Evolutionary conservation across 2,797 vertebrate genomes (phyloP), one percentile per base, ranked within the genome.

Genomic region (Chanos chanos): DNA sequence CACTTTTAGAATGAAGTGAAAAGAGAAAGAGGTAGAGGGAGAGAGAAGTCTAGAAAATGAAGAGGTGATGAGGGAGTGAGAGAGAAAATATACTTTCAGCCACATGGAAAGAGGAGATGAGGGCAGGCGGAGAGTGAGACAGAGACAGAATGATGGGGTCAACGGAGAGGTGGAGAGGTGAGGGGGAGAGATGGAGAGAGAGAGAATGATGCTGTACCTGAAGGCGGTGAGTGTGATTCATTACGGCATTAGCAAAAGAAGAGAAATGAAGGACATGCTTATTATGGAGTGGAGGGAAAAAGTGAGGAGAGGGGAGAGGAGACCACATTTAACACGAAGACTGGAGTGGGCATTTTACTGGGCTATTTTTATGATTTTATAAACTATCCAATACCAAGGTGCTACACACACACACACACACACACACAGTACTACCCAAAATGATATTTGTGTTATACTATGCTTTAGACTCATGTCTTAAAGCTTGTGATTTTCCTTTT

Each of bases 201-300:
- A 19, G 7, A 44, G 22, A 41, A 37, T 18, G 7, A 16, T n/a
- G 13, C 5, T 22, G 44, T 33, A 48, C 65, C 67, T 67, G 19
- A 34, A 49, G 55, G 58, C 52, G 28, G 71, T 77, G n/a, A n/a
- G 75, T 77, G 72, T 61, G 63, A 84, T 84, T 83, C 74, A 74
- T 68, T 73, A 72, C 41, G 62, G 66, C 72, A 66, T 62, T 71
- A 58, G 73, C 9, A 15, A 54, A 69, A 77, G 53, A 71, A 77
- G 48, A 28, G 40, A 70, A 71, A 83, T 83, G 73, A 87, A 86
- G 83, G 83, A 31, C 73, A 0, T 54, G 78, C 66, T 81, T 82
- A 80, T 74, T 75, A 85, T 83, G 78, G 77, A 84, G 15, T n/a
- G n/a, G n/a, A n/a, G n/a, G n/a, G n/a, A n/a, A n/a, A n/a, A n/a